A percentile compares a stretch with the other conserved stretches of the same genome.
Conservation (phyloP, 2,888 invertebrate species). For the Limnephilus rhombicus region DNA sequence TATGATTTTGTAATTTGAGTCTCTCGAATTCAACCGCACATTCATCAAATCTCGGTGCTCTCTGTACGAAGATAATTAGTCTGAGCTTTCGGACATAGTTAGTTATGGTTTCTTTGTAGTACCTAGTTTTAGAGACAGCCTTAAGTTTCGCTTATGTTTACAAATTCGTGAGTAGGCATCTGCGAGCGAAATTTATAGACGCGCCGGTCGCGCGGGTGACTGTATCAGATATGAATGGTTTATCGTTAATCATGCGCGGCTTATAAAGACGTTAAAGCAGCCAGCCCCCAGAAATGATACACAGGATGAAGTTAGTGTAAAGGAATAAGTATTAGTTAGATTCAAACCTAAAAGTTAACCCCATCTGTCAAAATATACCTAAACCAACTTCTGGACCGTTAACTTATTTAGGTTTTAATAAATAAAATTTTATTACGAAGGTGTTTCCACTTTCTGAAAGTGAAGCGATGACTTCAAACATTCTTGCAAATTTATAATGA, state of each 20-base stretch:
- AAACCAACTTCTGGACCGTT: too few species aligned
- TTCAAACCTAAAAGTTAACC: neutral
- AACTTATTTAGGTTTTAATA: too few species aligned
- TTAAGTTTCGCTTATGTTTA: conserved; percentile 35
- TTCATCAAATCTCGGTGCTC: neutral
- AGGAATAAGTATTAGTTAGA: neutral
- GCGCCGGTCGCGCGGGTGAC: conserved; percentile 40
- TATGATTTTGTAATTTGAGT: conserved; percentile 25
- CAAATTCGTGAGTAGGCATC: conserved; percentile 42
- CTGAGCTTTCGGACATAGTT: neutral
- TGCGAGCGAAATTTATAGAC: conserved; percentile 43
- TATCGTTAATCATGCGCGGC: conserved; percentile 44
- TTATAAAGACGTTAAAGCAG: conserved; percentile 49
- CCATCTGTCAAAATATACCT: too few species aligned
- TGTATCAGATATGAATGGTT: conserved; percentile 47
- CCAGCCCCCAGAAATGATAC: conserved; percentile 24
- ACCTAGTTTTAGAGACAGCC: neutral
- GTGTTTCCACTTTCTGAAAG: too few species aligned
- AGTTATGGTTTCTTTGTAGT: neutral
- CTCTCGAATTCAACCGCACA: neutral
- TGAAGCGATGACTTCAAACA: too few species aligned
- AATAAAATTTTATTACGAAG: too few species aligned
- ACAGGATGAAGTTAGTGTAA: neutral
- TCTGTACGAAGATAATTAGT: neutral
- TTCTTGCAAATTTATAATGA: too few species aligned